Evolutionary conservation across 2,888 invertebrate species (phyloP).

Genomic region (Rhimphoctona megacephalus): DNA sequence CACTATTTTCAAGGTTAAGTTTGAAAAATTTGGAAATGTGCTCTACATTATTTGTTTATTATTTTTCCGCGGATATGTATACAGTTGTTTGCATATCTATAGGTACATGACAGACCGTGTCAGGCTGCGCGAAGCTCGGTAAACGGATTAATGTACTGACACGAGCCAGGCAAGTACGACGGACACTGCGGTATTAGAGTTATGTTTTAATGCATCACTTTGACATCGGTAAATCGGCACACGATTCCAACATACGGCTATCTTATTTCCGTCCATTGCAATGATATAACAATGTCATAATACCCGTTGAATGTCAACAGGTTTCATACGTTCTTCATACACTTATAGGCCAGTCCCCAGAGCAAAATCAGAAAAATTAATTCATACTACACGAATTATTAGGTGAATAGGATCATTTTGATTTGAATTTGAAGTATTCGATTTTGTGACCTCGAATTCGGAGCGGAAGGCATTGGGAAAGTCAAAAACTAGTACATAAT

Average conservation of each 20-base stretch:
- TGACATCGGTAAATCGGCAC: slow-evolving; percentile 48
- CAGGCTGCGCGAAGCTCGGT: slow-evolving; percentile 40
- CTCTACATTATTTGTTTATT: not conserved
- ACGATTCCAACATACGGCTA: slow-evolving; percentile 47
- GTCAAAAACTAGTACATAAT: too few relatives aligned
- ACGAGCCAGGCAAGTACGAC: slow-evolving; percentile 47
- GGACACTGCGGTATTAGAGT: slow-evolving; percentile 66
- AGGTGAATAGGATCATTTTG: too few relatives aligned
- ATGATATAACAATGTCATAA: slow-evolving; percentile 29
- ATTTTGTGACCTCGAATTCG: too few relatives aligned
- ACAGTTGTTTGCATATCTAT: slow-evolving; percentile 2
- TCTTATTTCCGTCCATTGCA: slow-evolving; percentile 49
- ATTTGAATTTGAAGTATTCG: too few relatives aligned
- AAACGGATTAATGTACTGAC: slow-evolving; percentile 59
- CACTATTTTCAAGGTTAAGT: not conserved
- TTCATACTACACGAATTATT: too few relatives aligned
- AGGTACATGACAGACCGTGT: not conserved
- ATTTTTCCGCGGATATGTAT: not conserved
- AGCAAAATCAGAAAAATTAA: too few relatives aligned
- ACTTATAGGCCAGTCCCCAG: too few relatives aligned
- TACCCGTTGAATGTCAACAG: slow-evolving; percentile 7
- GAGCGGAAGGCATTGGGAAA: too few relatives aligned
- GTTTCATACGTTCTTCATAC: not conserved
- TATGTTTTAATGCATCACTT: slow-evolving; percentile 69
- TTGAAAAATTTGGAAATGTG: not conserved